Base-by-base conservation (phyloP, 2,113 vertebrate species). In the Vanacampus margaritifer region DNA sequence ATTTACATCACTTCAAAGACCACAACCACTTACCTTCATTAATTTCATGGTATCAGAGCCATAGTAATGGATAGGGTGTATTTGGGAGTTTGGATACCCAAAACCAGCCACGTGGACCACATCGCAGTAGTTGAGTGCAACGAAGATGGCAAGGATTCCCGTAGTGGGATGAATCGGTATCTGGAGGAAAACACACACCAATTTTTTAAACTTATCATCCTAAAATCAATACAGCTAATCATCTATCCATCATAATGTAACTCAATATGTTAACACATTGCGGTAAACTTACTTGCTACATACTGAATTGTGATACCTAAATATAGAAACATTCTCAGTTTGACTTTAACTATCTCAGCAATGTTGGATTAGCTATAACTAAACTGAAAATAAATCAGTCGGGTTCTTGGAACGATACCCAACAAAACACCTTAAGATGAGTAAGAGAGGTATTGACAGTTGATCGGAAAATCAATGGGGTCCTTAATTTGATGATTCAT, bases 71-170 rank as follows among this genome's bases (percentile, higher is more conserved):
- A 98, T 95, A 3, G 92, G 93, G 14, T 94, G 89, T 57, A 85
- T 92, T 36, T 74, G 80, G 24, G 71, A 67, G 0, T 86, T 84
- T 0, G 96, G 96, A 77, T 98, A 98, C 68, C 96, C 96, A 2
- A 98, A 98, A 60, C 96, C 96, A 0, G 95, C 95, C 0, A 98
- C 79, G 65, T 96, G 93, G 59, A 98, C 95, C 69, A 93, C 68
- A 56, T 98, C 95, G 0, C 96, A 98, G 82, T 96, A 94, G 87
- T 97, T 96, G 57, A 98, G 91, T 0, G 96, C 96, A 74, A 97
- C 79, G 12, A 95, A 95, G 81, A 98, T 92, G 60, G 95, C 94
- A 41, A 98, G 50, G 76, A 97, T 84, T 6, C 96, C 96, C 0
- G 95, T 96, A 58, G 96, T 98, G 5, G 92, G 92, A 71, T 92